A percentile compares a stretch with the other conserved stretches of the same genome.
phyloP scores from a whole-genome alignment of 1,140 invertebrate species.

The Bemisia tabaci region DNA sequence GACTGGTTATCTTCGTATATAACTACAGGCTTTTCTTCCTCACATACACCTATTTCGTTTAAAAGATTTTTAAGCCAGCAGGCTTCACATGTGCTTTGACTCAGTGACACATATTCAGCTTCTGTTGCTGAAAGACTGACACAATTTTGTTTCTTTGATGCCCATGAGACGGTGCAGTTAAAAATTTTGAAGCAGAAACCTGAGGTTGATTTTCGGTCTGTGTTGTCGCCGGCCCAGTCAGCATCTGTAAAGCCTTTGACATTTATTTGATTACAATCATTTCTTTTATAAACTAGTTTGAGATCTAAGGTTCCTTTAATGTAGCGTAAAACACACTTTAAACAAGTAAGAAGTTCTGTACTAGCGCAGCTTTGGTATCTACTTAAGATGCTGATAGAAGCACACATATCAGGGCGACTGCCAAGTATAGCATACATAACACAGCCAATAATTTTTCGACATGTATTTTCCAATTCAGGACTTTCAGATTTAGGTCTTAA shows the following conservation, averaged over 20 bases:
- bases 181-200: constrained; percentile 21
- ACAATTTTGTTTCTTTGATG: constrained; percentile 28
- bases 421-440: no score
- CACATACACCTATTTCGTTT: constrained; percentile 11
- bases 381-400: no score
- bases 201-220: constrained; percentile 24
- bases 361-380: no score
- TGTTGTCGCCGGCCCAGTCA: constrained; percentile 24
- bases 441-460: no score
- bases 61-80: constrained; percentile 15
- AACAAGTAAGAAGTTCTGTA: no score
- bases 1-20: constrained; percentile 6
- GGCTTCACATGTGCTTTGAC: constrained; percentile 20
- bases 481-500: no score
- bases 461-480: no score
- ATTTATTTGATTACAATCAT: background rate
- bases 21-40: background rate
- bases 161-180: constrained; percentile 26
- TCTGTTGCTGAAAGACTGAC: constrained; percentile 32
- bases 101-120: constrained; percentile 32
- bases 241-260: constrained; percentile 23
- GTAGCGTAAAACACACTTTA: constrained; percentile 3
- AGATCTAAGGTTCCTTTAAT: constrained; percentile 3
- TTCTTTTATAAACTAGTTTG: background rate
- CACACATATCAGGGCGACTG: no score